Evolutionary conservation across 2,113 vertebrate species (phyloP), one percentile per base, ranked within the genome.

Genomic region (Girardinichthys multiradiatus): DNA sequence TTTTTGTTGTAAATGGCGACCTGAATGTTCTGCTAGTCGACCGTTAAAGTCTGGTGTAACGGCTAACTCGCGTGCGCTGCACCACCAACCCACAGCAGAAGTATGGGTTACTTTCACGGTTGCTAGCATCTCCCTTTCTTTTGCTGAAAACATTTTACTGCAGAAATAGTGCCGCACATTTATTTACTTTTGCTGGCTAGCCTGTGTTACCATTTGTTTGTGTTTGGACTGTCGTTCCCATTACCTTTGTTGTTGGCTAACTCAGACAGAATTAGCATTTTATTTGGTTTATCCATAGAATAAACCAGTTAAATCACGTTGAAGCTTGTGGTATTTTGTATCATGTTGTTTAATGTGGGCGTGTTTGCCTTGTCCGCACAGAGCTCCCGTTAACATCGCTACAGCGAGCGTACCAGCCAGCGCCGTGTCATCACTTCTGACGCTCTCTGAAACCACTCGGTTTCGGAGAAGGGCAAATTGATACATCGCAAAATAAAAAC

Each of bases 301-400:
- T 8, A 24, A 54, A 54, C 6, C 9, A 7, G 62, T 30, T n/a
- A 24, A 8, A 28, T 10, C 3, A 14, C 10, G 17, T 66, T 60
- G 15, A 24, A 54, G 48, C 48, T 54, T 54, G 29, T 28, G 60
- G 11, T 54, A 6, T 35, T 57, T 42, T 29, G 14, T 45, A 19
- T 45, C 42, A 45, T 19, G 42, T 45, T 4, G 12, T 9, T 2
- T 33, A 14, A 14, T 28, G 45, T 59, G 57, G n/a, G 3, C 30
- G 74, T 76, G 35, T 72, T 68, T 69, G 60, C 68, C 0, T 80
- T 45, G 57, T 84, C 19, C 39, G 15, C 74, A 4, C 76, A 95
- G 94, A 88, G 86, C 90, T 90, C 93, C 94, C 90, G 92, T 95
- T 78, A 91, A 93, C 48, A 92, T 86, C 89, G 80, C 87, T 83